Conservation (phyloP, 2,113 vertebrate species). For the Rattus rattus region DNA sequence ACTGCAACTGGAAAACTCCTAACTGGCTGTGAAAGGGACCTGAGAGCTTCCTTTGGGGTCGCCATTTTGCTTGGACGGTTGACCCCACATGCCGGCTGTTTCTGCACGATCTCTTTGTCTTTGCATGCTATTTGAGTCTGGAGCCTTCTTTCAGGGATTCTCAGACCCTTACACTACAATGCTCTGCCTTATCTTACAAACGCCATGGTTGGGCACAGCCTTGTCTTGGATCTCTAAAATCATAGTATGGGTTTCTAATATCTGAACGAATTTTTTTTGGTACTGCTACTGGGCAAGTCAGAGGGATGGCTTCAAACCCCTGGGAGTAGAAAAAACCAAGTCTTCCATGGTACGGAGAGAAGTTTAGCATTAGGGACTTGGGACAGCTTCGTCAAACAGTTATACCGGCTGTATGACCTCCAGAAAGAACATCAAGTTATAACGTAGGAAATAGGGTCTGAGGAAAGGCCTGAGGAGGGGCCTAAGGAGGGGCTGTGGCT, state of each 20-base stretch:
- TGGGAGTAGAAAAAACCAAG: neutral
- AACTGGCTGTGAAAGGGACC: too few species aligned
- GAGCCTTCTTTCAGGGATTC: too few species aligned
- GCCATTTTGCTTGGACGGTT: too few species aligned
- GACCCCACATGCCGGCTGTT: too few species aligned
- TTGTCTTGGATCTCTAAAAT: neutral
- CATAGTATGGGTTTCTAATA: neutral
- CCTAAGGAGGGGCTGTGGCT: neutral
- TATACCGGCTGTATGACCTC: neutral
- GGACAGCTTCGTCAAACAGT: neutral
- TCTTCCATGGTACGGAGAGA: neutral
- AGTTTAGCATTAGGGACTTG: neutral
- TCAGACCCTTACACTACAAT: too few species aligned
- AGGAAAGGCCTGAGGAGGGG: neutral
- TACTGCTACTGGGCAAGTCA: neutral
- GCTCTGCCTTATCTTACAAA: neutral
- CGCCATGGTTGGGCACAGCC: neutral
- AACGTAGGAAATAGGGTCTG: neutral
- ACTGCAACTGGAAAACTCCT: too few species aligned
- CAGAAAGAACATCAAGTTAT: neutral
- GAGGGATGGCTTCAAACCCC: neutral
- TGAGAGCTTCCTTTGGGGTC: too few species aligned
- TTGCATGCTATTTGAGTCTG: too few species aligned
- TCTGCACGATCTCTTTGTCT: too few species aligned
- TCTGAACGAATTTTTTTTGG: constrained; percentile 4